These are phyloP conservation scores for Pardalotus punctatus DNA, from an alignment of 2,113 vertebrate genomes.

Conservation along the genomic window DNA sequence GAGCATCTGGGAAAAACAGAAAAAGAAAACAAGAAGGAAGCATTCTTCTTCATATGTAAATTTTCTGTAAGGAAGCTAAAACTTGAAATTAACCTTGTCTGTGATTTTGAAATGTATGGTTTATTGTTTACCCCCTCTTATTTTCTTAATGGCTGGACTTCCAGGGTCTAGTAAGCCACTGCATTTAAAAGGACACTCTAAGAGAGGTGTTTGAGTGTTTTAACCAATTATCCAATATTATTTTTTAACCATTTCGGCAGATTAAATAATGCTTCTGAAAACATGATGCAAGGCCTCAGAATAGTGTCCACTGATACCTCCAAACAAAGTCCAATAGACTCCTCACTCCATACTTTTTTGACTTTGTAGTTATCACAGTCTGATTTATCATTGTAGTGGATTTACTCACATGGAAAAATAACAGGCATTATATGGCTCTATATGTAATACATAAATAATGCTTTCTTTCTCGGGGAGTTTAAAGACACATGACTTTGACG, in stretches of 20 bases:
- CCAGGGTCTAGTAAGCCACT: background rate
- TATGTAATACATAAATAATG: background rate
- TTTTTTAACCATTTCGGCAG: background rate
- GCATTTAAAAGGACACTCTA: background rate
- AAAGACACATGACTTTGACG: background rate
- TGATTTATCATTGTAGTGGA: background rate
- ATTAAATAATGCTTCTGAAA: background rate
- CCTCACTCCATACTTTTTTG: background rate
- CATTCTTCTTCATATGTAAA: background rate
- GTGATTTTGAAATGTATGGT: background rate
- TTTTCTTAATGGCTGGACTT: background rate
- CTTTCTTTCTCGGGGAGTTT: background rate
- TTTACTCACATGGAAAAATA: background rate
- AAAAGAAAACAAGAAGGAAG: background rate
- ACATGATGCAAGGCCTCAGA: background rate
- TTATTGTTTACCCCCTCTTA: background rate
- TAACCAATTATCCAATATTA: background rate
- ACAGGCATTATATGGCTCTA: background rate
- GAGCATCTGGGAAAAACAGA: background rate
- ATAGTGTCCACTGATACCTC: background rate
- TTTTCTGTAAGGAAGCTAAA: background rate
- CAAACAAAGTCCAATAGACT: background rate
- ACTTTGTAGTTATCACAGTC: background rate
- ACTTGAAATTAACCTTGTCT: background rate
- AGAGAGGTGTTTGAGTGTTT: background rate